phyloP scores from a whole-genome alignment of 2,888 invertebrate species.

The Sphaerophoria rueppellii region DNA sequence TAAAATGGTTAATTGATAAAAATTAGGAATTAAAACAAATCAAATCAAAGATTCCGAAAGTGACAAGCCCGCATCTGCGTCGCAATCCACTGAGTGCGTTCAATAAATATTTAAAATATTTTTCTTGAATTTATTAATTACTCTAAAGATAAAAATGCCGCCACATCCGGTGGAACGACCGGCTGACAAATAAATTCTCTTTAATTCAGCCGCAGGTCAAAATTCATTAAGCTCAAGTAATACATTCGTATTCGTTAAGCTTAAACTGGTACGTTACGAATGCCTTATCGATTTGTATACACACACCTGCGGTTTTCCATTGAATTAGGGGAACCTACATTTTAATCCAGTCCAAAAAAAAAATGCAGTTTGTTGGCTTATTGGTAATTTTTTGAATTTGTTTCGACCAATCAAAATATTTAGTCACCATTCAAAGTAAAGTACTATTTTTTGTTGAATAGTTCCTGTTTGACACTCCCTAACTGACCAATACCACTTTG shows the following conservation, averaged over 20 bases:
- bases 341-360: constrained; percentile 28
- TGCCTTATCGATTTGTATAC: neutral
- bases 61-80: too few relatives aligned
- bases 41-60: too few relatives aligned
- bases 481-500: neutral
- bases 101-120: constrained; percentile 4
- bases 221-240: constrained; percentile 19
- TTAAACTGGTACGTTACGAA: constrained; percentile 31
- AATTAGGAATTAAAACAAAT: neutral
- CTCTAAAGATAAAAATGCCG: constrained; percentile 17
- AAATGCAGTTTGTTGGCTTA: constrained; percentile 37
- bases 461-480: constrained; percentile 53
- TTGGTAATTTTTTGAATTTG: constrained; percentile 32
- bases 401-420: constrained; percentile 15
- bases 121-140: constrained; percentile 10
- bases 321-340: neutral
- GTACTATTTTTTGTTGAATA: neutral
- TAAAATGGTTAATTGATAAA: neutral
- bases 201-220: constrained; percentile 17
- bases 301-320: constrained; percentile 53
- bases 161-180: constrained; percentile 48
- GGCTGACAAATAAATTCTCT: constrained; percentile 8
- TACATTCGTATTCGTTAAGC: constrained; percentile 42
- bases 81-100: neutral
- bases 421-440: constrained; percentile 43